Conservation (phyloP, 2,888 invertebrate species). For the Prosapia bicincta region DNA sequence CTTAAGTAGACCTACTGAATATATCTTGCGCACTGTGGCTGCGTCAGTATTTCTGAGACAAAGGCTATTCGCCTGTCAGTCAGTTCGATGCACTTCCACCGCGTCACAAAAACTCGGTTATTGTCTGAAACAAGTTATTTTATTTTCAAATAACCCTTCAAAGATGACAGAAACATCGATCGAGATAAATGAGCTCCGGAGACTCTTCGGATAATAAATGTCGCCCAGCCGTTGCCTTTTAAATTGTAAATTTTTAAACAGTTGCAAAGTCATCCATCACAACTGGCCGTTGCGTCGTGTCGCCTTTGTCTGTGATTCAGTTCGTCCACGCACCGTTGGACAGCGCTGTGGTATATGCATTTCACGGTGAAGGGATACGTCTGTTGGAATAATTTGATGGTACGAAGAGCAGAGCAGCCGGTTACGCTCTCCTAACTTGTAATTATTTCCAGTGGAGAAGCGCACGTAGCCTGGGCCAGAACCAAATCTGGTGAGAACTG, state of each 20-base stretch:
- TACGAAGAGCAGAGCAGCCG: background rate
- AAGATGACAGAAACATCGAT: background rate
- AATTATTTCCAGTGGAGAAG: background rate
- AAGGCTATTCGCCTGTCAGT: too few relatives aligned
- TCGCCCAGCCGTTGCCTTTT: background rate
- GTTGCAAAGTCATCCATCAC: background rate
- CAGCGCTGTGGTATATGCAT: background rate
- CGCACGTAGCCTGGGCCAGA: background rate
- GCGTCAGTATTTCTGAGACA: too few relatives aligned
- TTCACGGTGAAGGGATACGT: background rate
- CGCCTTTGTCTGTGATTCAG: background rate
- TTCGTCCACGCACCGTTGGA: background rate
- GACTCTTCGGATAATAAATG: background rate
- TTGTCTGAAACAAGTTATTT: background rate
- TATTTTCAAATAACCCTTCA: constrained; percentile 2
- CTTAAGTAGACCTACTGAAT: too few relatives aligned
- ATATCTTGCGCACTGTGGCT: too few relatives aligned
- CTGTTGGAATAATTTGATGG: background rate
- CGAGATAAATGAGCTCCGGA: background rate
- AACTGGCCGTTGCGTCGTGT: too few relatives aligned
- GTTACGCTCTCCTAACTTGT: background rate
- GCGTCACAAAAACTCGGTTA: background rate
- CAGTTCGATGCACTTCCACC: background rate
- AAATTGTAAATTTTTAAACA: constrained; percentile 1
- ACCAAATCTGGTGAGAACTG: background rate